phyloP scores from a whole-genome alignment of 2,888 invertebrate species.

The Mesopsocus fuscifrons region DNA sequence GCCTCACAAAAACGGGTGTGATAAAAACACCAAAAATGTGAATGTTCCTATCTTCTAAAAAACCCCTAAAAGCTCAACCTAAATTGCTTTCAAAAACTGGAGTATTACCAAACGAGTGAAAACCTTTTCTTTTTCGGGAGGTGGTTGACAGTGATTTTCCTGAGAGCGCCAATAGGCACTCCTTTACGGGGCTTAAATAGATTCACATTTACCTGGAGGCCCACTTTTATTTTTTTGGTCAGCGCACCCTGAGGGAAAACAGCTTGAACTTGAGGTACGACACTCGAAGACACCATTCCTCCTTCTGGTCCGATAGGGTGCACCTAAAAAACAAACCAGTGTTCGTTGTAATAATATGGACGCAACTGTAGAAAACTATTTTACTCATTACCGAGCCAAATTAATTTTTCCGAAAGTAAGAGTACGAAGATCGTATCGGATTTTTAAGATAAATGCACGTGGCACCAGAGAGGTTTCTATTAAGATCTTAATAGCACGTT shows the following conservation, averaged over 20 bases:
- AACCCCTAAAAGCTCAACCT: too few relatives aligned
- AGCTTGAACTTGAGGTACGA: conserved; percentile 76
- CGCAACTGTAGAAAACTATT: too few relatives aligned
- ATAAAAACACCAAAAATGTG: too few relatives aligned
- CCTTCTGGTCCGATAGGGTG: conserved; percentile 96
- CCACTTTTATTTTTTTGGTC: conserved; percentile 98
- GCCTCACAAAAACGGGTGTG: too few relatives aligned
- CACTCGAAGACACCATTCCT: conserved; percentile 84
- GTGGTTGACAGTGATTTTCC: conserved; percentile 74
- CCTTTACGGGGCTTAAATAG: conserved; percentile 69
- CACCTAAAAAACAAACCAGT: conserved; percentile 22
- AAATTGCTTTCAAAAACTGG: too few relatives aligned
- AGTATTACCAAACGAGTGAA: conserved; percentile 68
- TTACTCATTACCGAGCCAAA: too few relatives aligned
- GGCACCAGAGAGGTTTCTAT: too few relatives aligned
- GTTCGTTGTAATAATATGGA: not conserved
- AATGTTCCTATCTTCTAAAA: too few relatives aligned
- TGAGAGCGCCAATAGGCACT: conserved; percentile 45
- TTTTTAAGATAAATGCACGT: too few relatives aligned
- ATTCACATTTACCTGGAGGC: conserved; percentile 60
- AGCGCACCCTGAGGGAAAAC: conserved; percentile 89
- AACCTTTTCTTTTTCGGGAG: conserved; percentile 76
- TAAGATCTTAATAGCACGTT: too few relatives aligned
- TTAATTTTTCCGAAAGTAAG: too few relatives aligned
- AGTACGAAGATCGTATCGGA: too few relatives aligned